A percentile compares a stretch with the other conserved stretches of the same genome.
Evolutionary conservation across 2,888 invertebrate genomes (phyloP).

Genomic region (Oscheius sp.): DNA sequence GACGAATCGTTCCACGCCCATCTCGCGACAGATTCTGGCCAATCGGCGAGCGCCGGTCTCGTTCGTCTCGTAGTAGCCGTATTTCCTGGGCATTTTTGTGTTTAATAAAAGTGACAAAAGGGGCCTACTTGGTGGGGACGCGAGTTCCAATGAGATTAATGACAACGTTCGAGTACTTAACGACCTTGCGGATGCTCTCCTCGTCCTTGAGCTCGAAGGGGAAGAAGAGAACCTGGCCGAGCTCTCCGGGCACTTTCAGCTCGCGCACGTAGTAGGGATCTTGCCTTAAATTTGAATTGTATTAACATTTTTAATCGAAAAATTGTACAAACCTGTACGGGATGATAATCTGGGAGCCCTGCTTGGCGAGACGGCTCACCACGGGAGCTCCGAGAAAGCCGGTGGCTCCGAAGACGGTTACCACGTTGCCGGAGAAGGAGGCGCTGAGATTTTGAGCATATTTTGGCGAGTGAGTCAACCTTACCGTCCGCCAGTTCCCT

Average conservation of each 20-base stretch:
- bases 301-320: not conserved
- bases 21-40: slow-evolving; percentile 82
- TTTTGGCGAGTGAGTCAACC: not conserved
- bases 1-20: slow-evolving; percentile 89
- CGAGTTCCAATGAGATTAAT: slow-evolving; percentile 92
- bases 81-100: slow-evolving; percentile 79
- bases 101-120: slow-evolving; percentile 4
- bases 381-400: slow-evolving; percentile 91
- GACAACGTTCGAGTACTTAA: slow-evolving; percentile 95
- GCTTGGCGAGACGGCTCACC: slow-evolving; percentile 84
- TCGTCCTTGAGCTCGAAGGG: slow-evolving; percentile 88
- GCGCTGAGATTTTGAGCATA: slow-evolving; percentile 80
- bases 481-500: slow-evolving; percentile 55
- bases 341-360: slow-evolving; percentile 83
- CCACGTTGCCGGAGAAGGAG: slow-evolving; percentile 95
- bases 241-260: slow-evolving; percentile 88
- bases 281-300: slow-evolving; percentile 40
- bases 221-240: slow-evolving; percentile 78
- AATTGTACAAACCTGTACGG: slow-evolving; percentile 83
- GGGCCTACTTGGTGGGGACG: slow-evolving; percentile 83
- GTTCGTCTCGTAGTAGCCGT: slow-evolving; percentile 86
- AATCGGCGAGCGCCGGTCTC: slow-evolving; percentile 85
- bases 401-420: slow-evolving; percentile 85
- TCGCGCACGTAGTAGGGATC: slow-evolving; percentile 85
- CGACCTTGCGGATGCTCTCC: slow-evolving; percentile 80